Base-by-base conservation (phyloP, 2,113 vertebrate genomes). In the Dryoscopus gambensis region DNA sequence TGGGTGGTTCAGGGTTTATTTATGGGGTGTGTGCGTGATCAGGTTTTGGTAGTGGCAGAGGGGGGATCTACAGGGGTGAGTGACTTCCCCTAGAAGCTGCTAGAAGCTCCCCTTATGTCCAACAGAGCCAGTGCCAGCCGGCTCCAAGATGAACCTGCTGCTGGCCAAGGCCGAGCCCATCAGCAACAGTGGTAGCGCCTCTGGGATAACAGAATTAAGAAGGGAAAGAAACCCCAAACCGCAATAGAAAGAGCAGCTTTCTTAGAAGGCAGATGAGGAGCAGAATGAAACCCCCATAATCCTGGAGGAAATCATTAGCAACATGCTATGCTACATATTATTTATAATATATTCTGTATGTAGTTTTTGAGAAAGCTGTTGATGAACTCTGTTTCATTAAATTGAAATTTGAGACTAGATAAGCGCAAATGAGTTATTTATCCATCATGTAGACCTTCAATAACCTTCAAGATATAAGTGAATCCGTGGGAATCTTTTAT, bases 171-270 rank as follows among this genome's bases (percentile, higher is more conserved):
- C 27, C 1, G 0, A 75, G 40, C 35, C 35, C 27, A 37, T 37
- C 55, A 44, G 27, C 3, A 3, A 13, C 37, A 21, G 3, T n/a
- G 60, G 42, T 13, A 39, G 23, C 13, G 1, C 76, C 28, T 39
- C 55, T 39, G 37, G 13, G 20, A 46, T 50, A 52, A 27, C 3
- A n/a, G 35, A 62, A 49, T 18, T 42, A 17, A 55, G 27, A 28
- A 49, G 23, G 53, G 1, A 3, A 40, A 68, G 68, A 69, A 13
- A 3, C 0, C 19, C 40, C 17, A 47, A 60, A 55, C 14, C 0
- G 0, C 13, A 30, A 22, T 15, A 42, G 35, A 56, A 81, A 39
- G 55, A 44, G 42, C 69, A 87, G 16, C 62, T 76, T 40, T 40
- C 40, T 11, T 12, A 40, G 40, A 40, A 44, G 44, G 50, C 15